phyloP scores from a whole-genome alignment of 2,888 invertebrate species.

The Chloromyia formosa region DNA sequence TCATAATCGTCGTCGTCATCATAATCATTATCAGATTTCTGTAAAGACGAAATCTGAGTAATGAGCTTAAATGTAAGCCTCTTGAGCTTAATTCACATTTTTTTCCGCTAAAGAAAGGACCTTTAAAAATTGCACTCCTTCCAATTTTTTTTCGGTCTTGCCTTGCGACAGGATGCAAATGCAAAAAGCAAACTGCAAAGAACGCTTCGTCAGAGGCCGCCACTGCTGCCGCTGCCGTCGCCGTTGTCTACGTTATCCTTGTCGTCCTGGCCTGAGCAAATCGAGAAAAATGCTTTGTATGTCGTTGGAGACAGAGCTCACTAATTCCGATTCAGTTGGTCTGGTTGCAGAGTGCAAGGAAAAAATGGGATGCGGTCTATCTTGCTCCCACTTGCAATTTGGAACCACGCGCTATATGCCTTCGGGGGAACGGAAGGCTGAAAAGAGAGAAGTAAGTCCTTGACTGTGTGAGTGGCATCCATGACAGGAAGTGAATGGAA shows the following conservation, averaged over 20 bases:
- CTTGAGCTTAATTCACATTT: slow-evolving; percentile 31
- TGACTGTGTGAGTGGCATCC: slow-evolving; percentile 31
- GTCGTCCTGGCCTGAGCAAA: slow-evolving; percentile 1
- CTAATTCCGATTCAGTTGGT: slow-evolving; percentile 38
- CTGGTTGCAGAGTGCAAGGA: slow-evolving; percentile 11
- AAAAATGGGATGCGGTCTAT: slow-evolving; percentile 40
- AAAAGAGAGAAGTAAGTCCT: not conserved
- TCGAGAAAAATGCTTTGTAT: slow-evolving; percentile 38
- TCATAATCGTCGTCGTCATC: not conserved
- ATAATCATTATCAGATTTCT: slow-evolving; percentile 28
- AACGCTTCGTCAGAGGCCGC: slow-evolving; percentile 11
- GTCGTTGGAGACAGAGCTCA: slow-evolving; percentile 37
- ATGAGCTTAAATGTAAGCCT: slow-evolving; percentile 44
- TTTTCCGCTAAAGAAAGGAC: slow-evolving; percentile 16
- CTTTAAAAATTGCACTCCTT: slow-evolving; percentile 28
- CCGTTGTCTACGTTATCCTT: not conserved
- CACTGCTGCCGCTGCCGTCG: not conserved
- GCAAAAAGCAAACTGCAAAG: slow-evolving; percentile 39
- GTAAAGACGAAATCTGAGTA: slow-evolving; percentile 33
- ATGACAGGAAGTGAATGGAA: slow-evolving; percentile 38
- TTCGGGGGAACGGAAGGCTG: slow-evolving; percentile 4
- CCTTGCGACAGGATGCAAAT: slow-evolving; percentile 33
- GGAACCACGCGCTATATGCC: slow-evolving; percentile 3
- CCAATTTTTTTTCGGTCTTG: not conserved
- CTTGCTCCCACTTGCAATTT: slow-evolving; percentile 26